Conservation (phyloP, 2,888 invertebrate species). For the Sesamia inferens region DNA sequence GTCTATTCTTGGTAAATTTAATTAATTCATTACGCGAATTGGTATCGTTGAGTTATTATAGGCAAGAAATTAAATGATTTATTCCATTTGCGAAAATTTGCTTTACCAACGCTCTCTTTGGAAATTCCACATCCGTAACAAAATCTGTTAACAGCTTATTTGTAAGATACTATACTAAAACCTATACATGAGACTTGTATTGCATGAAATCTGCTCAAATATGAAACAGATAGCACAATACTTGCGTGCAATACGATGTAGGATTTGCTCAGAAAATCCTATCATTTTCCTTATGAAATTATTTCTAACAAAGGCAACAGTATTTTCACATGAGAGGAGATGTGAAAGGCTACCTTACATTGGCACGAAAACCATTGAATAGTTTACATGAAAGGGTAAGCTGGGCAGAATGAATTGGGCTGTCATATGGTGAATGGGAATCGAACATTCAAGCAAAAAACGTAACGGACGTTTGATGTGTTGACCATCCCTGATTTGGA, state of each 20-base stretch:
- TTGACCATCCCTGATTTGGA: slow-evolving; percentile 28
- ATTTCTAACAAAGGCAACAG: slow-evolving; percentile 46
- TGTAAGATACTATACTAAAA: slow-evolving; percentile 2
- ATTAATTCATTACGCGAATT: neutral
- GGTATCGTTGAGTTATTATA: neutral
- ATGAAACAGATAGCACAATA: slow-evolving; percentile 38
- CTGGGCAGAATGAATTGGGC: slow-evolving; percentile 40
- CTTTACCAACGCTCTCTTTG: neutral
- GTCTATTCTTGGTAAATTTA: no score
- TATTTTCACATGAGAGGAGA: slow-evolving; percentile 48
- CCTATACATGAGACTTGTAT: slow-evolving; percentile 8
- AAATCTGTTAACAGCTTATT: neutral
- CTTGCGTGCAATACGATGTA: slow-evolving; percentile 35
- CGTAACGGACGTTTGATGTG: slow-evolving; percentile 38
- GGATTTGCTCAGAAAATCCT: slow-evolving; percentile 31
- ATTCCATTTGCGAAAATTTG: neutral
- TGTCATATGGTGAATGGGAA: slow-evolving; percentile 33
- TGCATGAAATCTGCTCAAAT: slow-evolving; percentile 42
- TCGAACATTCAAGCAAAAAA: slow-evolving; percentile 30
- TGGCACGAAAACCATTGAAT: slow-evolving; percentile 43
- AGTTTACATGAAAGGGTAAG: slow-evolving; percentile 45
- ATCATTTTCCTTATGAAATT: slow-evolving; percentile 57
- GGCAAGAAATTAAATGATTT: neutral
- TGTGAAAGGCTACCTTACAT: slow-evolving; percentile 19
- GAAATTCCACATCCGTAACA: neutral